Evolutionary conservation across 2,888 invertebrate genomes (phyloP).

Genomic region (Meganola albula): DNA sequence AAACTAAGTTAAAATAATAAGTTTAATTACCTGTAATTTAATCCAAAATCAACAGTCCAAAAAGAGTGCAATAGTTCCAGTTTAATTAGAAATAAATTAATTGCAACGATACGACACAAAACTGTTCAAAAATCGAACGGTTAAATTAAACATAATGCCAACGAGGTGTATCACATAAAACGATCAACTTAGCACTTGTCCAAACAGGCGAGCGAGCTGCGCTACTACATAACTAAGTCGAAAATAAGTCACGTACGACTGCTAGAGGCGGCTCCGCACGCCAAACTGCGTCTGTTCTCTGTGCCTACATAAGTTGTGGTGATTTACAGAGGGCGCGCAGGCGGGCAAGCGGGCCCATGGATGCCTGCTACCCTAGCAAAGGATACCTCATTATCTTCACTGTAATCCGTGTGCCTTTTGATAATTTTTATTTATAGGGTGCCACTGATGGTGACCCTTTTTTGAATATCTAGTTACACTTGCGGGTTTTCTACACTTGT

Average conservation of each 20-base stretch:
- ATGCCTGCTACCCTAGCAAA: constrained; percentile 58
- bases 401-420: constrained; percentile 71
- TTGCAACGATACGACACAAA: constrained; percentile 54
- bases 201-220: constrained; percentile 53
- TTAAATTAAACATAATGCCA: constrained; percentile 72
- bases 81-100: constrained; percentile 35
- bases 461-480: constrained; percentile 34
- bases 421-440: constrained; percentile 66
- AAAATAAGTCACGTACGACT: constrained; percentile 41
- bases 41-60: constrained; percentile 41
- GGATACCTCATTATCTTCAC: constrained; percentile 75
- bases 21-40: constrained; percentile 37
- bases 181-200: constrained; percentile 77
- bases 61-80: constrained; percentile 36
- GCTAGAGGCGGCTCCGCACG: constrained; percentile 55
- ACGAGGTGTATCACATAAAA: constrained; percentile 71
- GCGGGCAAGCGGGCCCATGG: constrained; percentile 48
- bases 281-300: constrained; percentile 61
- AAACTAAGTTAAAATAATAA: constrained; percentile 8
- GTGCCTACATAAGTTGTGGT: constrained; percentile 57
- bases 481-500: constrained; percentile 20
- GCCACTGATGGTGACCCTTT: constrained; percentile 46
- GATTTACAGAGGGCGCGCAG: constrained; percentile 58
- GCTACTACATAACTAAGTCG: constrained; percentile 53
- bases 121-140: constrained; percentile 64